phyloP scores from a whole-genome alignment of 2,113 vertebrate genomes.

The Lichenostomus cassidix region DNA sequence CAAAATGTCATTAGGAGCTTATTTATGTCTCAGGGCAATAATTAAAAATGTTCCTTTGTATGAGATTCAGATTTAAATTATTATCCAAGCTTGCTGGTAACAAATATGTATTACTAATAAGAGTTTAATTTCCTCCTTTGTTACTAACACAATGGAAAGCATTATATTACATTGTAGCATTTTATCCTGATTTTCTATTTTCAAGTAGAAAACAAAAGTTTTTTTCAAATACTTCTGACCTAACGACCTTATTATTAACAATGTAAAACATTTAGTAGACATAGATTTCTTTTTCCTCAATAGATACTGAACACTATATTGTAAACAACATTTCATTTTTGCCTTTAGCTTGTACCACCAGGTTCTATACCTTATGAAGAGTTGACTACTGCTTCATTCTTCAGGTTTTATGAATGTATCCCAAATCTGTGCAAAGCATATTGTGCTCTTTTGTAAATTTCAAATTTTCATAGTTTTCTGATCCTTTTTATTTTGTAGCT shows the following conservation, averaged over 20 bases:
- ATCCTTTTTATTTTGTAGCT: neutral
- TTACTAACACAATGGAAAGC: neutral
- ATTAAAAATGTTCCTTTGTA: neutral
- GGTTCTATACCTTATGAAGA: neutral
- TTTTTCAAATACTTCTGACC: neutral
- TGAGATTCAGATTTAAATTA: neutral
- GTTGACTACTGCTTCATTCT: neutral
- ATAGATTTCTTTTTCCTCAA: neutral
- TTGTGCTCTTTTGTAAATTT: neutral
- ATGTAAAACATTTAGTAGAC: neutral
- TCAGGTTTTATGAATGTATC: neutral
- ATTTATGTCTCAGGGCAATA: neutral
- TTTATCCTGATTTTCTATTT: neutral
- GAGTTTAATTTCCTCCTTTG: neutral
- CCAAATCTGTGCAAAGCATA: neutral
- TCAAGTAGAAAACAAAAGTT: neutral
- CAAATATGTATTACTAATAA: neutral
- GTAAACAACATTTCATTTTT: neutral
- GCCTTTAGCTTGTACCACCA: neutral
- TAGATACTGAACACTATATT: neutral
- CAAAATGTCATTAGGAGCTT: neutral
- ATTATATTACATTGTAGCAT: neutral
- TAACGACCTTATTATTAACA: neutral
- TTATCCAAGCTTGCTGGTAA: neutral
- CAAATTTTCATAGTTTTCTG: rapidly evolving